Evolutionary conservation across 1,140 invertebrate genomes (phyloP), one percentile per base, ranked within the genome.

Genomic region (Caenorhabditis latens): DNA sequence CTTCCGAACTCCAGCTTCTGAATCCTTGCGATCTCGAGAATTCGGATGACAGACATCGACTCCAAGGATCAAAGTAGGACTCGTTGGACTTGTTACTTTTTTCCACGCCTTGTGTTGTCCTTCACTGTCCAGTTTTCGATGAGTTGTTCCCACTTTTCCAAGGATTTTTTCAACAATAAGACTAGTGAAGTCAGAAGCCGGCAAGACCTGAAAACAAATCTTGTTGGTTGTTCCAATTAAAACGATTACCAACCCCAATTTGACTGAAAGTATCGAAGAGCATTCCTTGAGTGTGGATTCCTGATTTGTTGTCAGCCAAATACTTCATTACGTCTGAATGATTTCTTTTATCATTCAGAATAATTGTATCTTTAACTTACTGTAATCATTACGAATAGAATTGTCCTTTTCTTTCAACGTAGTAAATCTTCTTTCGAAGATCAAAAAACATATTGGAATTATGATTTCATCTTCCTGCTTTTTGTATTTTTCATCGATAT

Each of bases 21-120:
- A 42, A 14, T 9, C 11, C 13, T 63, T 24, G 3, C n/a, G 84
- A 14, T 85, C 63, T 1, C n/a, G 46, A 4, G 55, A 21, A 4
- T 14, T n/a, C 11, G 85, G 67, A 61, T 86, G 85, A 11, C 71
- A 48, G 16, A 86, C 85, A 50, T 86, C 85, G 53, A 86, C 43
- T 42, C 71, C 67, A n/a, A 86, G 67, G 3, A 86, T 3, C 3
- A 86, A 71, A 14, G 32, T 43, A 7, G 85, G 85, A 19, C 82
- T 40, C n/a, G 2, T 21, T 4, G 67, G 71, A 50, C 82, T 16
- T 13, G 53, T 58, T 9, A 86, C 21, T 8, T 43, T 32, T 24
- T 16, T 63, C 85, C 85, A 86, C 9, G 48, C 3, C n/a, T 43
- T 57, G 84, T 67, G 63, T 9, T 40, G 14, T 84, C 83, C 83